These are phyloP conservation scores for Ceratina calcarata DNA, from an alignment of 1,140 invertebrate genomes.

Conservation along the genomic window DNA sequence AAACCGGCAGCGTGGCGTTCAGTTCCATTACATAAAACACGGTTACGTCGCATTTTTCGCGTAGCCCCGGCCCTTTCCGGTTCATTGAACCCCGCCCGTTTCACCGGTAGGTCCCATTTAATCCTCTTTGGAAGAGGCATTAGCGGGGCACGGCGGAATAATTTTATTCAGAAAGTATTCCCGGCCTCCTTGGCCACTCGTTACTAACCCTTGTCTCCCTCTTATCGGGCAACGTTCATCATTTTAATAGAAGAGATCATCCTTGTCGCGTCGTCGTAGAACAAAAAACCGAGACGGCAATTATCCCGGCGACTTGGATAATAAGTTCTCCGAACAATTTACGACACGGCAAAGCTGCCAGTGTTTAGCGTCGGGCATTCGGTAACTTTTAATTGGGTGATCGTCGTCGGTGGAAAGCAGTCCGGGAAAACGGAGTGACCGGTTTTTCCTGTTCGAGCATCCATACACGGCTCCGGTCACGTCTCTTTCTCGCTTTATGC, in stretches of 20 bases:
- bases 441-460: slow-evolving; percentile 4
- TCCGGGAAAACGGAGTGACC: too few relatives aligned
- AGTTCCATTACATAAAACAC: slow-evolving; percentile 30
- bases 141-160: neutral
- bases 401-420: neutral
- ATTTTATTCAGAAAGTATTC: neutral
- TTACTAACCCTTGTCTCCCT: neutral
- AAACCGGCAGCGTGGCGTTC: slow-evolving; percentile 2
- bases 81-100: slow-evolving; percentile 18
- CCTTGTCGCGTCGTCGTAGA: neutral
- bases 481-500: slow-evolving; percentile 53
- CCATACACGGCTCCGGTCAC: slow-evolving; percentile 55
- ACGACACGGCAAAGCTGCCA: neutral
- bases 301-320: neutral
- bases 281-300: neutral
- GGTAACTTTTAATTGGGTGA: neutral
- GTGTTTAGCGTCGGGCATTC: neutral
- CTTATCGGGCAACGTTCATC: too few relatives aligned
- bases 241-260: neutral
- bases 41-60: slow-evolving; percentile 24
- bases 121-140: slow-evolving; percentile 16
- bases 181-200: neutral
- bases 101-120: slow-evolving; percentile 14
- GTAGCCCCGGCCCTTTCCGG: slow-evolving; percentile 10
- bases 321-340: neutral